These are phyloP conservation scores for Cryptocephalus primarius DNA, from an alignment of 2,888 invertebrate genomes.

Conservation along the genomic window DNA sequence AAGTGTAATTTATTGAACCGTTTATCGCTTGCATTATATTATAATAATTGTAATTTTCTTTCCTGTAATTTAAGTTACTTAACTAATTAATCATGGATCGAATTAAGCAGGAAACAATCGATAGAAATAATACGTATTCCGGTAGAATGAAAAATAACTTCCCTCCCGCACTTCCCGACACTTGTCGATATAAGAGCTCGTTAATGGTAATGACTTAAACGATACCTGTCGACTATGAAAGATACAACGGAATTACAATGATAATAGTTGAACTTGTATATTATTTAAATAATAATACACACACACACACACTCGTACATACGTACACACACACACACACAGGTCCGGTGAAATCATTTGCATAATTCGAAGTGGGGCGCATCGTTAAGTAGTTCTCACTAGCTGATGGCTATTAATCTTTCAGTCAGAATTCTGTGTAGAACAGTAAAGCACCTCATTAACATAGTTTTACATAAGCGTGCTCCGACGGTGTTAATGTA, in stretches of 20 bases:
- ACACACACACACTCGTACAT: slow-evolving; percentile 1
- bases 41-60: no score
- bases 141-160: no score
- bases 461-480: slow-evolving; percentile 31
- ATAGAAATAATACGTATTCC: no score
- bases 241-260: slow-evolving; percentile 24
- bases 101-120: no score
- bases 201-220: not conserved
- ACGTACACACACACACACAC: no score
- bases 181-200: no score
- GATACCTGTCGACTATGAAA: slow-evolving; percentile 5
- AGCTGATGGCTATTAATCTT: slow-evolving; percentile 17
- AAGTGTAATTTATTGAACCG: no score
- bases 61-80: no score
- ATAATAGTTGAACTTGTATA: slow-evolving; percentile 21
- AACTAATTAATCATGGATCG: no score
- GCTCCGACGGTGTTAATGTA: slow-evolving; percentile 24
- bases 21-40: no score
- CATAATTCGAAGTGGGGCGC: slow-evolving; percentile 16
- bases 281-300: slow-evolving; percentile 26
- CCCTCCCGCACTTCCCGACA: no score
- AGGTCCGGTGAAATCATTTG: slow-evolving; percentile 7
- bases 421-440: slow-evolving; percentile 17
- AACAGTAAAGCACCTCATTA: slow-evolving; percentile 24
- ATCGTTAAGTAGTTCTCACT: slow-evolving; percentile 10